Evolutionary conservation across 2,797 vertebrate genomes (phyloP).

Genomic region (Amazonetta brasiliensis): DNA sequence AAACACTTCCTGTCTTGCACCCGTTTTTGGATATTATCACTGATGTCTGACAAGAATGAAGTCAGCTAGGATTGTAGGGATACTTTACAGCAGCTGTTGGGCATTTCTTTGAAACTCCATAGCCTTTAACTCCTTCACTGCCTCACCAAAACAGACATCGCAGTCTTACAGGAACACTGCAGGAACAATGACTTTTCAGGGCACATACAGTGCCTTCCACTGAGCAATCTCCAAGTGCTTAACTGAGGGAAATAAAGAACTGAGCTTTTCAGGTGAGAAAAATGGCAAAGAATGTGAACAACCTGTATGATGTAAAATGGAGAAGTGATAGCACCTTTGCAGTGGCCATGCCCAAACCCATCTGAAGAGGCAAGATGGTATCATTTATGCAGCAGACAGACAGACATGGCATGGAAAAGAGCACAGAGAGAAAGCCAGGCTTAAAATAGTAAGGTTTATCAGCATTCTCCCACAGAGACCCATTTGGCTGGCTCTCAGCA

Average conservation of each 20-base stretch:
- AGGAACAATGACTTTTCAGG: neutral
- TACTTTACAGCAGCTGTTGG: constrained; percentile 35
- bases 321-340: neutral
- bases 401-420: neutral
- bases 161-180: neutral
- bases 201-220: too few relatives aligned
- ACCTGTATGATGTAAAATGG: fast-evolving
- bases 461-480: neutral
- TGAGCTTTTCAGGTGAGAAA: neutral
- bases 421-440: neutral
- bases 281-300: neutral
- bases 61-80: constrained; percentile 46
- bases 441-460: constrained; percentile 1
- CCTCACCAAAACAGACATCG: neutral
- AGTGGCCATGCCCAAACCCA: neutral
- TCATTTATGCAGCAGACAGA: neutral
- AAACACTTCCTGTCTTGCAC: constrained; percentile 29
- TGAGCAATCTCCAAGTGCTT: neutral
- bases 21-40: constrained; percentile 37
- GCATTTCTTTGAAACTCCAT: constrained; percentile 12
- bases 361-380: neutral
- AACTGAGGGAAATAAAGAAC: neutral
- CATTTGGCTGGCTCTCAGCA: neutral
- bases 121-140: constrained; percentile 45
- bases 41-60: constrained; percentile 58